Evolutionary conservation across 2,888 invertebrate species (phyloP).

Genomic region (Nebria brevicollis): DNA sequence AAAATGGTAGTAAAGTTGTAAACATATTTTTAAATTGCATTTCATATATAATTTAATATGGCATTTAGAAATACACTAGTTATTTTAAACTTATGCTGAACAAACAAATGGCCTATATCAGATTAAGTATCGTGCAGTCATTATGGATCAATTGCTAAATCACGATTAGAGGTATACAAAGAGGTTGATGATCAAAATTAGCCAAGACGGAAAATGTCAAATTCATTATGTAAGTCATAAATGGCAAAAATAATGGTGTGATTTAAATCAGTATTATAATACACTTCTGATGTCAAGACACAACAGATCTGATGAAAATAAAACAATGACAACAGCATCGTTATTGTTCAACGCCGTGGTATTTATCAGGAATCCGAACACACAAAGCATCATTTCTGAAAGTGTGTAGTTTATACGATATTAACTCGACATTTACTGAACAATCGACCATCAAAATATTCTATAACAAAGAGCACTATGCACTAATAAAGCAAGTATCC

Average conservation of each 20-base stretch:
- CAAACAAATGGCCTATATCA: no score
- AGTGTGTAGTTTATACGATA: slow-evolving; percentile 22
- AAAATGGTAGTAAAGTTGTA: no score
- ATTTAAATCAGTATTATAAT: background rate
- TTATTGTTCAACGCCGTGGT: background rate
- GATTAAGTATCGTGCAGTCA: no score
- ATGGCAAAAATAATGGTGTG: background rate
- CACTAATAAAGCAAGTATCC: slow-evolving; percentile 36
- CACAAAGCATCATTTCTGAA: slow-evolving; percentile 2
- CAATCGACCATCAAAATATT: slow-evolving; percentile 30
- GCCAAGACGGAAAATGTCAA: background rate
- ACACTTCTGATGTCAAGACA: background rate
- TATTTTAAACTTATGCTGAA: no score
- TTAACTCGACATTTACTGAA: slow-evolving; percentile 38
- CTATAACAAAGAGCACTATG: background rate
- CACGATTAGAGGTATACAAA: background rate
- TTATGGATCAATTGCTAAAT: background rate
- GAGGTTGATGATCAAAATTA: background rate
- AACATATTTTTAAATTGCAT: no score
- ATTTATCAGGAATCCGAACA: background rate
- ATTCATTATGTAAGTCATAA: background rate
- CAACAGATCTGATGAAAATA: background rate
- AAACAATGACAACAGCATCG: slow-evolving; percentile 1
- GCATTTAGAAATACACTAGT: no score
- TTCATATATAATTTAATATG: no score